Base-by-base conservation (phyloP, 2,888 invertebrate species). In the Malthinus flaveolus region DNA sequence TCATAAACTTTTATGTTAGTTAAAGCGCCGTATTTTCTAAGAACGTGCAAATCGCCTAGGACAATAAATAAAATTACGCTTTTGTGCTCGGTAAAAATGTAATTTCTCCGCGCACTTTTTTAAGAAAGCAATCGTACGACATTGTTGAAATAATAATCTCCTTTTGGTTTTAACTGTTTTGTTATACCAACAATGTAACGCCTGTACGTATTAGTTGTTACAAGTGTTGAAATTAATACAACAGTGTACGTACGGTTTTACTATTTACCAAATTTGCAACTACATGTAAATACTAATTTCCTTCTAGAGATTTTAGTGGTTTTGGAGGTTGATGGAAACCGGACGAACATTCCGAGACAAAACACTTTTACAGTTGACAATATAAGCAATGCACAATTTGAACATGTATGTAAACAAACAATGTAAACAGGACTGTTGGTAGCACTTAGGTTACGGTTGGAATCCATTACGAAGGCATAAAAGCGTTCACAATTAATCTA, bases 291-390 rank as follows among this genome's bases (percentile, higher is more conserved):
- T 52, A 31, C 36, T 45, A 45, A 52, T 52, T 52, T 52, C 46
- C 46, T 46, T 32, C 42, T 49, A 56, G 56, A 42, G 49, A 56
- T 56, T 44, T 45, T 44, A 32, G 45, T 31, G 56, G 49, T 49
- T 44, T 49, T 49, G 34, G 35, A 56, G 49, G 56, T 56, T 56
- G 56, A 56, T 52, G 52, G 52, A 46, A 46, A 52, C 52, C 49
- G 49, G 49, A 54, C 56, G 45, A 49, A 49, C 49, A 49, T 42
- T 42, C 39, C 39, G 13, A 42, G 39, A 42, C 39, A 42, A 42
- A 42, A 42, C 39, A 42, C 15, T 42, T 42, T 42, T 42, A 42
- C 39, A 42, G 39, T 42, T 42, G 39, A 42, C 39, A 42, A 42
- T 42, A 42, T 13, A 42, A 42, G 39, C 39, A 15, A 42, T 42